These are phyloP conservation scores for Misgurnus anguillicaudatus DNA, from an alignment of 2,113 vertebrate genomes.

Conservation along the genomic window DNA sequence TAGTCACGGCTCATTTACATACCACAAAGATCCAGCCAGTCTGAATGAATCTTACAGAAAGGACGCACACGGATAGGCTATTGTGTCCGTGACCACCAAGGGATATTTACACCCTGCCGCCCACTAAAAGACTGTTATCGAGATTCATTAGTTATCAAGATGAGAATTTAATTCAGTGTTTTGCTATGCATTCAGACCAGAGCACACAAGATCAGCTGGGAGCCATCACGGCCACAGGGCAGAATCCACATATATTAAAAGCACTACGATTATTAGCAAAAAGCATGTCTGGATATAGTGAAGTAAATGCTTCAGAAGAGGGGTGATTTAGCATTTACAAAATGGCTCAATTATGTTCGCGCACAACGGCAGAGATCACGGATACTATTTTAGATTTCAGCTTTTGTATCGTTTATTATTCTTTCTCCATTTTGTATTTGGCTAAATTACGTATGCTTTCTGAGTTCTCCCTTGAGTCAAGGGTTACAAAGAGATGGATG, in stretches of 20 bases:
- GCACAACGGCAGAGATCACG: slow-evolving; percentile 16
- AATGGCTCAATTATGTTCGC: slow-evolving; percentile 30
- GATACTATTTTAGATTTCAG: slow-evolving; percentile 41
- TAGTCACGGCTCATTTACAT: slow-evolving; percentile 71
- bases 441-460: slow-evolving; percentile 11
- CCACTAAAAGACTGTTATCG: slow-evolving; percentile 46
- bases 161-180: slow-evolving; percentile 39
- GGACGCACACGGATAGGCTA: slow-evolving; percentile 27
- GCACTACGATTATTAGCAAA: slow-evolving; percentile 10
- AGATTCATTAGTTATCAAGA: slow-evolving; percentile 47
- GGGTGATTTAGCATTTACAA: slow-evolving; percentile 24
- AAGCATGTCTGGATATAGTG: slow-evolving; percentile 21
- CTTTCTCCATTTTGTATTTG: neutral
- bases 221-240: slow-evolving; percentile 31
- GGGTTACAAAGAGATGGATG: slow-evolving; percentile 14
- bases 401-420: neutral
- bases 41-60: slow-evolving; percentile 40
- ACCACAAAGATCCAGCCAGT: slow-evolving; percentile 53
- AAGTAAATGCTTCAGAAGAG: slow-evolving; percentile 24
- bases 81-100: slow-evolving; percentile 12
- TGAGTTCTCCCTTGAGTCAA: neutral
- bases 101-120: slow-evolving; percentile 39
- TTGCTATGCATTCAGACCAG: slow-evolving; percentile 39
- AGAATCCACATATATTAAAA: slow-evolving; percentile 44
- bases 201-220: slow-evolving; percentile 20